Percentiles rank a stretch among this genome's conserved stretches.
Conservation (phyloP, 2,888 invertebrate genomes). For the Ommatoiulus sabulosus region DNA sequence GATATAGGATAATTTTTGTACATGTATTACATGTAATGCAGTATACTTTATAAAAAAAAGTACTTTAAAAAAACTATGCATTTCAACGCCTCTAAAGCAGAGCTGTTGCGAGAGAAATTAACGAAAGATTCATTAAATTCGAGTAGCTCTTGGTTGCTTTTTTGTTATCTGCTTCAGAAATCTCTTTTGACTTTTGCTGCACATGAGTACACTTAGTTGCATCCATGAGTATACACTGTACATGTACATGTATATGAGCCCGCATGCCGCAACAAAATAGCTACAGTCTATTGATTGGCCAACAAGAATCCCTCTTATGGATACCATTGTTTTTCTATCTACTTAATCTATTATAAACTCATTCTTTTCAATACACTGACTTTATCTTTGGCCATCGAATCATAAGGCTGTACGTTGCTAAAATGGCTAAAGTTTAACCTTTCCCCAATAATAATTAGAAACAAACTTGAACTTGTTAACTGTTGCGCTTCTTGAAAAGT, state of each 20-base stretch:
- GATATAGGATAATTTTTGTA: too few relatives aligned
- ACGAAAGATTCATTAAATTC: background rate
- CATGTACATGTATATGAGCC: background rate
- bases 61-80: too few relatives aligned
- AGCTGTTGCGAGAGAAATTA: background rate
- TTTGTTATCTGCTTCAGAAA: background rate
- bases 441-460: background rate
- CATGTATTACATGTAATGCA: too few relatives aligned
- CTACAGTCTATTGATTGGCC: background rate
- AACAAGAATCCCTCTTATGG: background rate
- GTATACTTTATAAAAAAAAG: too few relatives aligned
- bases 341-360: constrained; percentile 8
- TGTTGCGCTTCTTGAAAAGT: constrained; percentile 40
- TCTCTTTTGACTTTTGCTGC: background rate
- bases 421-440: constrained; percentile 23
- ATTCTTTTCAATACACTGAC: background rate
- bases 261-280: background rate
- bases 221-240: background rate
- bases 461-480: constrained; percentile 43
- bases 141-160: too few relatives aligned
- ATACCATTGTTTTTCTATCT: constrained; percentile 25
- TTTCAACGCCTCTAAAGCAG: too few relatives aligned
- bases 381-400: constrained; percentile 38
- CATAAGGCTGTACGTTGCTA: constrained; percentile 25
- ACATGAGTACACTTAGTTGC: background rate